A percentile compares a stretch with the other conserved stretches of the same genome.
phyloP scores from a whole-genome alignment of 2,113 vertebrate genomes.

The Lutjanus erythropterus region DNA sequence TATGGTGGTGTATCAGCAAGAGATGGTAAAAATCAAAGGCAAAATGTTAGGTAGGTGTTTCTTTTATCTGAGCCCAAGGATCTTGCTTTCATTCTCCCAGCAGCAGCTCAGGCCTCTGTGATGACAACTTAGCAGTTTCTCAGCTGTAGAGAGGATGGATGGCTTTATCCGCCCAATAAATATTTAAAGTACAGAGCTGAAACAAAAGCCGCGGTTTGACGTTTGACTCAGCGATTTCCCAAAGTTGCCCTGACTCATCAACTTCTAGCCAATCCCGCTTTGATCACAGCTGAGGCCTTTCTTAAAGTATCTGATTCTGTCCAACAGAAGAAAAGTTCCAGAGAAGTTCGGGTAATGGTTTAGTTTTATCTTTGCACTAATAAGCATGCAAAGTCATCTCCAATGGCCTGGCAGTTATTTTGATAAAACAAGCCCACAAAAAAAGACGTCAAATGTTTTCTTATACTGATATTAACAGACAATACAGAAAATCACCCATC shows the following conservation, averaged over 20 bases:
- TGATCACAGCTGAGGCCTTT: background rate
- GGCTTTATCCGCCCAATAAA: slow-evolving; percentile 15
- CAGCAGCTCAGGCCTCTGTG: background rate
- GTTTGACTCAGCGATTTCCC: background rate
- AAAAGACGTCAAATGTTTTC: background rate
- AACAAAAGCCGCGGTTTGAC: slow-evolving; percentile 2
- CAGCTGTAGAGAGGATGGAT: background rate
- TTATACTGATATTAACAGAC: slow-evolving; percentile 2
- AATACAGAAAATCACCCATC: background rate
- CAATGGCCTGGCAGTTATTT: slow-evolving; percentile 22
- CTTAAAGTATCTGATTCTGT: background rate
- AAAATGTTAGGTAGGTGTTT: background rate
- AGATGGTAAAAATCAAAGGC: background rate
- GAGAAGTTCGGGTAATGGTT: background rate
- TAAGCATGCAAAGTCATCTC: background rate
- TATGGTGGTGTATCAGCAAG: background rate
- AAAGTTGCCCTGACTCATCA: slow-evolving; percentile 4
- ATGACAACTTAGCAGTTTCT: background rate
- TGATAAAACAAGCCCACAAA: slow-evolving; percentile 10
- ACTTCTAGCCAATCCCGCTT: slow-evolving; percentile 1
- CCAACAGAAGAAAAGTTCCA: background rate
- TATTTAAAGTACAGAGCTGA: slow-evolving; percentile 18
- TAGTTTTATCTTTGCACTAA: background rate
- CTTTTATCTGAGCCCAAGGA: slow-evolving; percentile 10
- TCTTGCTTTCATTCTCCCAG: background rate